Evolutionary conservation across 2,113 vertebrate species (phyloP).

Genomic region (Anas platyrhynchos): DNA sequence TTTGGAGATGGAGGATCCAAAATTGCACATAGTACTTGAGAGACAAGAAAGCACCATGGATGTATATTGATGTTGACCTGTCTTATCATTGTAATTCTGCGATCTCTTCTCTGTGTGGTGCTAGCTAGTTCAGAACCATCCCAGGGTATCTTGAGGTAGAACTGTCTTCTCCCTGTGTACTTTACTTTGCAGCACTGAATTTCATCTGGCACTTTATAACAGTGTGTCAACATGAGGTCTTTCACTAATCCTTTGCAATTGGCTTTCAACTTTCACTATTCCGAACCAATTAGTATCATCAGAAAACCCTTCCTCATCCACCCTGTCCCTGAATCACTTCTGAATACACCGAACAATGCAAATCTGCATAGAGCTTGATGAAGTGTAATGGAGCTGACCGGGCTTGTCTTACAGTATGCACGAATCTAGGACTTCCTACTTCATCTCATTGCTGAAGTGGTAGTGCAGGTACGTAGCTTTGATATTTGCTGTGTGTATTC

Average conservation of each 20-base stretch:
- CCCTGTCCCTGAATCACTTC: neutral
- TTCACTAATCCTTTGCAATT: neutral
- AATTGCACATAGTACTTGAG: neutral
- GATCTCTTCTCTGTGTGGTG: neutral
- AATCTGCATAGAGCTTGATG: neutral
- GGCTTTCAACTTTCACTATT: neutral
- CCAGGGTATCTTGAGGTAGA: neutral
- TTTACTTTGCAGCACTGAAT: neutral
- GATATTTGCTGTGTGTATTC: neutral
- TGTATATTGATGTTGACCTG: neutral
- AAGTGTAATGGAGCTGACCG: neutral
- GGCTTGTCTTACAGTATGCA: fast-evolving
- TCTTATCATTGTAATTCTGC: neutral
- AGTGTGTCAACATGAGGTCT: neutral
- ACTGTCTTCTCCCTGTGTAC: neutral
- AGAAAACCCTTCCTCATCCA: neutral
- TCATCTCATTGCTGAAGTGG: neutral
- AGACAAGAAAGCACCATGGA: neutral
- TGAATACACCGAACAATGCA: neutral
- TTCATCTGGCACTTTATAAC: neutral
- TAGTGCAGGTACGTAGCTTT: neutral
- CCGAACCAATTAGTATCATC: neutral
- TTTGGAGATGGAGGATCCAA: neutral
- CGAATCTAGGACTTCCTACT: neutral
- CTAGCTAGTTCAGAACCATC: neutral